Evolutionary conservation across 1,140 invertebrate species (phyloP).

Genomic region (Apis dorsata): DNA sequence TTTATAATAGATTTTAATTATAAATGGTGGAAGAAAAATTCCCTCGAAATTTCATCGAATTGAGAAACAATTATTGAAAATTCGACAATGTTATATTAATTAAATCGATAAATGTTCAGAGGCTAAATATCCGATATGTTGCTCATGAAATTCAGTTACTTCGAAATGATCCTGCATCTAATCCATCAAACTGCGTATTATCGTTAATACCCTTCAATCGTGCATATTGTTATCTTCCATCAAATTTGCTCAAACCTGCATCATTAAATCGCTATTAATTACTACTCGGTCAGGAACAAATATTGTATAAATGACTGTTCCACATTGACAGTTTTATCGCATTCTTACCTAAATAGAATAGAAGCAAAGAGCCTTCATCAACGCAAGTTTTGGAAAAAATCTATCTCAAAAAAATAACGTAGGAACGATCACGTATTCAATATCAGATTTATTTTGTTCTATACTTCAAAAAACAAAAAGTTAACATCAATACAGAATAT

Average conservation of each 20-base stretch:
- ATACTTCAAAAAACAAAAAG: no score
- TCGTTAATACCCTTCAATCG: slow-evolving; percentile 24
- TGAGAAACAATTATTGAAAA: no score
- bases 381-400: no score
- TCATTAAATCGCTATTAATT: slow-evolving; percentile 31
- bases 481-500: no score
- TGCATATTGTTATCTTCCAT: slow-evolving; percentile 22
- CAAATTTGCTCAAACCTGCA: slow-evolving; percentile 9
- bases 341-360: no score
- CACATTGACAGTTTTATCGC: background rate
- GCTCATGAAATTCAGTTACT: background rate
- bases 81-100: background rate
- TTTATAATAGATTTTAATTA: no score
- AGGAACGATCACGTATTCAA: no score
- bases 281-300: slow-evolving; percentile 6
- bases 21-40: background rate
- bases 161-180: background rate
- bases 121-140: background rate
- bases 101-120: background rate
- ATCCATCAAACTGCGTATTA: slow-evolving; percentile 15
- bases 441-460: no score
- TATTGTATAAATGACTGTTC: background rate
- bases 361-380: no score
- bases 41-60: no score
- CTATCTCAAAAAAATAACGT: no score